Evolutionary conservation across 2,797 vertebrate species (phyloP).

Genomic region (Vipera latastei): DNA sequence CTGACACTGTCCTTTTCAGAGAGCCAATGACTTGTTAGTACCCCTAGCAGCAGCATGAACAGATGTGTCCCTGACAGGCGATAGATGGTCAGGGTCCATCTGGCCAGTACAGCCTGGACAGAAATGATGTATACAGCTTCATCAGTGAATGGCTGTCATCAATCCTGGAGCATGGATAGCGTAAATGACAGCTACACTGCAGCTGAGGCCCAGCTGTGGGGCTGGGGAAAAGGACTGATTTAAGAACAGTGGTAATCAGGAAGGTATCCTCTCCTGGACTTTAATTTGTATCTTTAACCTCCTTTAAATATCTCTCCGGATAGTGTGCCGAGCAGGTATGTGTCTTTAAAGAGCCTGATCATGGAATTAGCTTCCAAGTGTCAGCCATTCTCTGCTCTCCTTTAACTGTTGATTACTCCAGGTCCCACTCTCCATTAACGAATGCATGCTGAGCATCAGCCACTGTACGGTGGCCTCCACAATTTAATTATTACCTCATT

Average conservation of each 20-base stretch:
- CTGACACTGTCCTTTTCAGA: slow-evolving; percentile 91
- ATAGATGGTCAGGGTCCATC: slow-evolving; percentile 99
- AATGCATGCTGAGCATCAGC: slow-evolving; percentile 66
- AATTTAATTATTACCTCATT: slow-evolving; percentile 81
- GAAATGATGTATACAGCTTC: slow-evolving; percentile 99
- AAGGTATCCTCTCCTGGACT: slow-evolving; percentile 77
- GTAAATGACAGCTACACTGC: slow-evolving; percentile 90
- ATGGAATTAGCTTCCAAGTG: slow-evolving; percentile 74
- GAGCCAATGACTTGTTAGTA: slow-evolving; percentile 99
- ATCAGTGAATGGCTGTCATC: slow-evolving; percentile 99
- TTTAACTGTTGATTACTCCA: slow-evolving; percentile 69
- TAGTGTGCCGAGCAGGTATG: slow-evolving; percentile 65
- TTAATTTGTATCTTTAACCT: slow-evolving; percentile 85
- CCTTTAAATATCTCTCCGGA: slow-evolving; percentile 82
- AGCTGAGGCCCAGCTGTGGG: slow-evolving; percentile 94
- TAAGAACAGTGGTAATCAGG: slow-evolving; percentile 94
- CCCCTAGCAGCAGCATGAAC: slow-evolving; percentile 97
- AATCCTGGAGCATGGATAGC: slow-evolving; percentile 90
- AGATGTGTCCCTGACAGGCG: slow-evolving; percentile 99
- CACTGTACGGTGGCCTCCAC: slow-evolving; percentile 60
- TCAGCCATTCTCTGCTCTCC: slow-evolving; percentile 64
- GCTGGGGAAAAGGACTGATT: slow-evolving; percentile 79
- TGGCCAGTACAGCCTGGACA: slow-evolving; percentile 99
- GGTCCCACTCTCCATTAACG: slow-evolving; percentile 67
- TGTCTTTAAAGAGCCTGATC: slow-evolving; percentile 73